Percentiles rank a stretch among this genome's conserved stretches.
These are phyloP conservation scores for Drosophila littoralis DNA, from an alignment of 1,140 invertebrate species.

Conservation along the genomic window DNA sequence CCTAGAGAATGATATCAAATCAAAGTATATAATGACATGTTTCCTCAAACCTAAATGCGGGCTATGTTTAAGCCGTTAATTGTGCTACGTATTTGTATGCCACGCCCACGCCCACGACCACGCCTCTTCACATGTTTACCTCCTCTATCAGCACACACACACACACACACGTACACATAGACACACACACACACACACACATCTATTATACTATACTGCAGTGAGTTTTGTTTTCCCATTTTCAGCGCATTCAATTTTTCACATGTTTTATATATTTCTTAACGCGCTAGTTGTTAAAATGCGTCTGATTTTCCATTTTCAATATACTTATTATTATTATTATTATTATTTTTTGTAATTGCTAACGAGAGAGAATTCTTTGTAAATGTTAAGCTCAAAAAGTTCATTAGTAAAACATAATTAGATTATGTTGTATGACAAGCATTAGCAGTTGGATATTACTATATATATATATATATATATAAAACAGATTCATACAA, in stretches of 20 bases:
- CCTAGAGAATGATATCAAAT: conserved; percentile 68
- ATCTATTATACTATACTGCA: conserved; percentile 22
- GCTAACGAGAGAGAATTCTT: conserved; percentile 63
- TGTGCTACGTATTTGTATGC: conserved; percentile 20
- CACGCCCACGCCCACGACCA: conserved; percentile 32
- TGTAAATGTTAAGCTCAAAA: conserved; percentile 83
- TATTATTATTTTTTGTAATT: conserved; percentile 59
- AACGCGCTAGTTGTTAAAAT: conserved; percentile 42
- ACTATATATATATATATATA: conserved; percentile 58
- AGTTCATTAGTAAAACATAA: conserved; percentile 75
- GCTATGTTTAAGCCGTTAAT: conserved; percentile 34
- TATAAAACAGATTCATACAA: conserved; percentile 41
- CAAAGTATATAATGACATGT: conserved; percentile 45
- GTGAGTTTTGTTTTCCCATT: conserved; percentile 15
- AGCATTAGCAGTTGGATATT: conserved; percentile 81
- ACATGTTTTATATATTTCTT: conserved; percentile 28
- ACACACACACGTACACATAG: not conserved
- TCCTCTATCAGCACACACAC: conserved; percentile 5
- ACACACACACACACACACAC: conserved; percentile 14
- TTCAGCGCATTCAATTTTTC: conserved; percentile 21
- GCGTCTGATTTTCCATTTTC: conserved; percentile 33
- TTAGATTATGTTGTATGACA: conserved; percentile 81
- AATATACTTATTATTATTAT: conserved; percentile 31
- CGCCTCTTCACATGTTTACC: conserved; percentile 31
- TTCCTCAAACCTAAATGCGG: conserved; percentile 43